Conservation (phyloP, 2,888 invertebrate species). For the Isoperla grammatica region DNA sequence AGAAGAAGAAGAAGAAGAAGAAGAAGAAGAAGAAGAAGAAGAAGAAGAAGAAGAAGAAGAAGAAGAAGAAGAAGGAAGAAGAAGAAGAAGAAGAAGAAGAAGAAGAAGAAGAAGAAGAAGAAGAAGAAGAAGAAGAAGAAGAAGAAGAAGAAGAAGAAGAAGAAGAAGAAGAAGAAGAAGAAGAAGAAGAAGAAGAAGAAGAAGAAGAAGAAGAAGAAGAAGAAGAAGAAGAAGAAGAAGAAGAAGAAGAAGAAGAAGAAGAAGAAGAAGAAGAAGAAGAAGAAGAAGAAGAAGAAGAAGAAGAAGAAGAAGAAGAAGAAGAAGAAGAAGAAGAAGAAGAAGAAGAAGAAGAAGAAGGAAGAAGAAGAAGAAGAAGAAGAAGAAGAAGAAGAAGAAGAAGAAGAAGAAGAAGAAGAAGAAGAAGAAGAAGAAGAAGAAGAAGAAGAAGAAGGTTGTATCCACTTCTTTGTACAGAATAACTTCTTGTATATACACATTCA, state of each 20-base stretch:
- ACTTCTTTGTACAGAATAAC: too few species aligned
- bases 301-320: slow-evolving; percentile 7
- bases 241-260: background rate
- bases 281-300: slow-evolving; percentile 7
- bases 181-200: slow-evolving; percentile 1
- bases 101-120: slow-evolving; percentile 1
- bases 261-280: background rate
- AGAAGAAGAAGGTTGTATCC: slow-evolving; percentile 10
- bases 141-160: background rate
- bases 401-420: background rate
- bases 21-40: slow-evolving; percentile 6
- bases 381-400: background rate
- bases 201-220: background rate
- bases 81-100: background rate
- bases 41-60: slow-evolving; percentile 7
- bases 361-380: slow-evolving; percentile 1
- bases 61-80: background rate
- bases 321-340: background rate
- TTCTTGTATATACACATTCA: too few species aligned
- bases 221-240: slow-evolving; percentile 2
- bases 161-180: slow-evolving; percentile 8
- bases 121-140: background rate
- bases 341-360: background rate
- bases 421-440: slow-evolving; percentile 4
- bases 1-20: background rate